Percentiles rank a stretch among this genome's conserved stretches.
Evolutionary conservation across 2,888 invertebrate species (phyloP).

Genomic region (Diplazon laetatorius): DNA sequence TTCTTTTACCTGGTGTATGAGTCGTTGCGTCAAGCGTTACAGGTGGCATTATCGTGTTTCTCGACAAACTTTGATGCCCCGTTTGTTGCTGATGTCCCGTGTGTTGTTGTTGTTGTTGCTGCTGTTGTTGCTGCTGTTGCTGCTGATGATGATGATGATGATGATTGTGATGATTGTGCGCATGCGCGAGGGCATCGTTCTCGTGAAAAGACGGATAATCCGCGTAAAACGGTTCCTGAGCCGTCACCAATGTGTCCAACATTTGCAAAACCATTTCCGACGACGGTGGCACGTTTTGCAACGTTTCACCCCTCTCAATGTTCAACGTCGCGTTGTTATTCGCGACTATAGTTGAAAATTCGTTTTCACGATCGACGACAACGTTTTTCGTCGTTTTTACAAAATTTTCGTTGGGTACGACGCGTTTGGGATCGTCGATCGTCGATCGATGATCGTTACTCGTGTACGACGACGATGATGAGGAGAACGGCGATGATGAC

Average conservation of each 20-base stretch:
- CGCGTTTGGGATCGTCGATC: slow-evolving; percentile 43
- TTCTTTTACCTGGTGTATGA: slow-evolving; percentile 82
- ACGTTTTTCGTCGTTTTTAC: background rate
- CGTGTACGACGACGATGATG: slow-evolving; percentile 43
- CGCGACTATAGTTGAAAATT: no score
- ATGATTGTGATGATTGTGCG: slow-evolving; percentile 72
- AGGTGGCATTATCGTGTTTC: slow-evolving; percentile 77
- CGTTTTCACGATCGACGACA: background rate
- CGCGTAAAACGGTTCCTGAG: slow-evolving; percentile 89
- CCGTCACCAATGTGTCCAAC: slow-evolving; percentile 85
- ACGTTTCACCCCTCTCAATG: slow-evolving; percentile 28
- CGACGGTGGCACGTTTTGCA: slow-evolving; percentile 78
- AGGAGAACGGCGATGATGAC: background rate
- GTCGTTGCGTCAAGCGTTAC: slow-evolving; percentile 80
- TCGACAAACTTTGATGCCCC: slow-evolving; percentile 72
- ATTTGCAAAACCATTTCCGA: slow-evolving; percentile 90
- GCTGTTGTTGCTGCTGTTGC: slow-evolving; percentile 74
- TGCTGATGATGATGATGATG: slow-evolving; percentile 75
- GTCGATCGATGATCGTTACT: slow-evolving; percentile 36
- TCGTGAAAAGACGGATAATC: slow-evolving; percentile 84
- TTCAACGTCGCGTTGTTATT: no score
- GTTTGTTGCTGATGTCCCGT: slow-evolving; percentile 71
- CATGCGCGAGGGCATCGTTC: slow-evolving; percentile 74
- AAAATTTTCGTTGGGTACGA: no score
- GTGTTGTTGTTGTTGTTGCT: slow-evolving; percentile 71